phyloP scores from a whole-genome alignment of 2,888 invertebrate species.

The Eurytoma adleriae region DNA sequence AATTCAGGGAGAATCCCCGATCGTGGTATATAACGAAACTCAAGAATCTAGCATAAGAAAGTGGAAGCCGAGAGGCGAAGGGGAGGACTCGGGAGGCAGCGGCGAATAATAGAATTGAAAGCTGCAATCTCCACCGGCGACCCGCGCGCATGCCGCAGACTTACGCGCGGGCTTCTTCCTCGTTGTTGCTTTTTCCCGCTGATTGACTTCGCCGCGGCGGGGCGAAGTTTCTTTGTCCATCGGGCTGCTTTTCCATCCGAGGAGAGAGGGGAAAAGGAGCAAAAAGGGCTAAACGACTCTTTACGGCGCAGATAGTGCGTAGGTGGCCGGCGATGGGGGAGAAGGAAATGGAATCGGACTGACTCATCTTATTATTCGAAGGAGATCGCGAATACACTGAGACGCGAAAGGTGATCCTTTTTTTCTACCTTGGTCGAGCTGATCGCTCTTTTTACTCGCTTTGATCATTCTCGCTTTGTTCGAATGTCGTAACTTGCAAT shows the following conservation, averaged over 20 bases:
- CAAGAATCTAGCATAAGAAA: background rate
- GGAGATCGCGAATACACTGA: slow-evolving; percentile 1
- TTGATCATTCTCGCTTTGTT: too few species aligned
- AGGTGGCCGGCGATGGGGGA: background rate
- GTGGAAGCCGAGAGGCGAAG: too few species aligned
- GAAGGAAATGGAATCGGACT: slow-evolving; percentile 31
- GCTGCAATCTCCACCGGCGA: slow-evolving; percentile 62
- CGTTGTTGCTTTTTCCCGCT: background rate
- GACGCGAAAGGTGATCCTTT: background rate
- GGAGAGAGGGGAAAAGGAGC: too few species aligned
- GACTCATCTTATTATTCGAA: slow-evolving; percentile 30
- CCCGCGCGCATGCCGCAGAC: slow-evolving; percentile 61
- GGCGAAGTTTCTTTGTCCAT: slow-evolving; percentile 42
- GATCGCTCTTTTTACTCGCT: background rate
- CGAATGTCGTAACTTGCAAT: background rate
- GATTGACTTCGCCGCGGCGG: slow-evolving; percentile 34
- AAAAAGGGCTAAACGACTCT: slow-evolving; percentile 21
- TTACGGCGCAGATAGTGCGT: slow-evolving; percentile 1
- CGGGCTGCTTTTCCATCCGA: slow-evolving; percentile 26
- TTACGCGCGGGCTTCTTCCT: slow-evolving; percentile 59
- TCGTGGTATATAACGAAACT: background rate
- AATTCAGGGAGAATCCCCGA: background rate
- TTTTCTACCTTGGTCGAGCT: background rate
- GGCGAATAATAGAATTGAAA: slow-evolving; percentile 62
- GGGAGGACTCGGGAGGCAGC: background rate